Percentiles rank a stretch among this genome's conserved stretches.
Evolutionary conservation across 2,797 vertebrate genomes (phyloP).

Genomic region (Microcaecilia unicolor): DNA sequence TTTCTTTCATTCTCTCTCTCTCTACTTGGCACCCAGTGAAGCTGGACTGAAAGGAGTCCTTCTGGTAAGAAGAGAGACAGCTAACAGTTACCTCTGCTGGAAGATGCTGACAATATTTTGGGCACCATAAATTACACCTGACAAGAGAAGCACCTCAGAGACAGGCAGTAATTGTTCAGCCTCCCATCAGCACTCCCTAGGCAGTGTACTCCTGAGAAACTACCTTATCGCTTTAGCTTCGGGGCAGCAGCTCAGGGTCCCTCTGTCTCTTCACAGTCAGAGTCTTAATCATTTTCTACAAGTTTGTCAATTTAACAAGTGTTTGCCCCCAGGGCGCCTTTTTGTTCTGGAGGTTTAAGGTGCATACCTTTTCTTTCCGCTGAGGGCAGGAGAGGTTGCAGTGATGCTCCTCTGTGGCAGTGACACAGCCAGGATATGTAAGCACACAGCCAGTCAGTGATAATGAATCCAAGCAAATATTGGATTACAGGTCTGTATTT

Average conservation of each 20-base stretch:
- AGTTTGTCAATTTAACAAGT: conserved; percentile 47
- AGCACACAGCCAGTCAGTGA: too few species aligned
- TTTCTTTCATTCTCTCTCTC: too few species aligned
- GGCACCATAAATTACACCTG: conserved; percentile 37
- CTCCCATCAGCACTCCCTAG: conserved; percentile 40
- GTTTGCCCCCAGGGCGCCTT: conserved; percentile 40
- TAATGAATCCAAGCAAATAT: too few species aligned
- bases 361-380: conserved; percentile 14
- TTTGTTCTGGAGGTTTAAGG: conserved; percentile 15
- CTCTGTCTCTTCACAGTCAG: conserved; percentile 32
- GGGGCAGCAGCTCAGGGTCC: conserved; percentile 32
- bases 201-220: conserved; percentile 30
- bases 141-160: conserved; percentile 30
- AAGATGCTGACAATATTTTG: conserved; percentile 32
- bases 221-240: conserved; percentile 31
- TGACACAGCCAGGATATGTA: too few species aligned
- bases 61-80: not conserved
- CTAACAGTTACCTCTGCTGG: conserved; percentile 30
- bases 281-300: conserved; percentile 45
- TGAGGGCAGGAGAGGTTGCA: not conserved
- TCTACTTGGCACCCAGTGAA: too few species aligned
- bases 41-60: not conserved
- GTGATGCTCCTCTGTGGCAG: too few species aligned
- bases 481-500: too few species aligned
- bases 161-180: conserved; percentile 42